Percentiles rank a stretch among this genome's conserved stretches.
phyloP scores from a whole-genome alignment of 2,113 vertebrate species.

The Sigmodon hispidus region DNA sequence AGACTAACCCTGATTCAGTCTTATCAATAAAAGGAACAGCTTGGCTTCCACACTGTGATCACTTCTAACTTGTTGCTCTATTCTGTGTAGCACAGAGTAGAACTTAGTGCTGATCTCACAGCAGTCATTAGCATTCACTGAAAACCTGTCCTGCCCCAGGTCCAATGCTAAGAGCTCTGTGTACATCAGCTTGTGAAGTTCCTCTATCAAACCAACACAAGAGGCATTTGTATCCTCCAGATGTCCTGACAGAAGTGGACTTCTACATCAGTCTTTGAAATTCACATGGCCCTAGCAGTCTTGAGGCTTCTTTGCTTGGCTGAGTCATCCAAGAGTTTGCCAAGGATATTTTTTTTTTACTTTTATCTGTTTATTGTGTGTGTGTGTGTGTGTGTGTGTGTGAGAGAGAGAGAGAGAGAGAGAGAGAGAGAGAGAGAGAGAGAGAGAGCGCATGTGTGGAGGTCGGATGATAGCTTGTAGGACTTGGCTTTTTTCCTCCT shows the following conservation, averaged over 20 bases:
- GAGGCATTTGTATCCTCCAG: neutral
- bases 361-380: neutral
- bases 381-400: neutral
- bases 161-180: neutral
- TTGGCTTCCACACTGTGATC: neutral
- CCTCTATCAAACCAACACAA: neutral
- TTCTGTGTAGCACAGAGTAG: neutral
- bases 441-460: neutral
- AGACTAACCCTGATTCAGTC: neutral
- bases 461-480: neutral
- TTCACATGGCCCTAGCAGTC: neutral
- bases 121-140: neutral
- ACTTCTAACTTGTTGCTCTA: neutral
- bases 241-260: neutral
- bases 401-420: neutral
- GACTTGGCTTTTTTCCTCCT: too few species aligned
- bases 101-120: neutral
- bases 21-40: neutral
- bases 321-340: neutral
- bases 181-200: neutral
- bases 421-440: too few species aligned
- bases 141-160: neutral
- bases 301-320: neutral
- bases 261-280: neutral
- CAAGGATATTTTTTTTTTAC: neutral